Conservation (phyloP, 2,797 vertebrate genomes). For the Sebastes nivosus region DNA sequence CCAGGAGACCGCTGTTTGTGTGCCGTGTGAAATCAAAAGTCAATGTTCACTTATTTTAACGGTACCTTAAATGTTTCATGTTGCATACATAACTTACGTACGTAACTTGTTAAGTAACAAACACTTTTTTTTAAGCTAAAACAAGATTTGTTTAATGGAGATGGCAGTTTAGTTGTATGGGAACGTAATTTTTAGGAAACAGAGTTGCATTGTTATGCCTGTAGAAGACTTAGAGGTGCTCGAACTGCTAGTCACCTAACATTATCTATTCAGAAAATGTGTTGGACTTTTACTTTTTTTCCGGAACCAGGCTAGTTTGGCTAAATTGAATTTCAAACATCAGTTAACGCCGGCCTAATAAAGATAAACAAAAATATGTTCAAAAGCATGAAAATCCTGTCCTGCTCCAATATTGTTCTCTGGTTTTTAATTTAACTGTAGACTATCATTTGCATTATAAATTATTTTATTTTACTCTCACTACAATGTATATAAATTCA, state of each 20-base stretch:
- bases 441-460: neutral
- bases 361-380: neutral
- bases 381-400: neutral
- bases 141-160: neutral
- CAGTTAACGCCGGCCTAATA: rapidly evolving
- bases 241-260: neutral
- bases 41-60: too few relatives aligned
- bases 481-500: neutral
- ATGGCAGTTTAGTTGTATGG: too few relatives aligned
- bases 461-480: neutral
- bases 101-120: too few relatives aligned
- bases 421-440: neutral
- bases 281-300: neutral
- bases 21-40: too few relatives aligned
- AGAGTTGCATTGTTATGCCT: too few relatives aligned
- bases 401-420: neutral
- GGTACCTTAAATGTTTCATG: rapidly evolving
- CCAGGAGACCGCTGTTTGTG: too few relatives aligned
- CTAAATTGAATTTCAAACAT: neutral
- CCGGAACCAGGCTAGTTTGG: neutral
- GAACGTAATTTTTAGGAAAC: too few relatives aligned
- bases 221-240: rapidly evolving
- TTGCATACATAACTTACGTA: too few relatives aligned
- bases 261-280: neutral
- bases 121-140: too few relatives aligned